Evolutionary conservation across 92 coral and sea anemone species (phyloP).

Genomic region (Siderastrea siderea): DNA sequence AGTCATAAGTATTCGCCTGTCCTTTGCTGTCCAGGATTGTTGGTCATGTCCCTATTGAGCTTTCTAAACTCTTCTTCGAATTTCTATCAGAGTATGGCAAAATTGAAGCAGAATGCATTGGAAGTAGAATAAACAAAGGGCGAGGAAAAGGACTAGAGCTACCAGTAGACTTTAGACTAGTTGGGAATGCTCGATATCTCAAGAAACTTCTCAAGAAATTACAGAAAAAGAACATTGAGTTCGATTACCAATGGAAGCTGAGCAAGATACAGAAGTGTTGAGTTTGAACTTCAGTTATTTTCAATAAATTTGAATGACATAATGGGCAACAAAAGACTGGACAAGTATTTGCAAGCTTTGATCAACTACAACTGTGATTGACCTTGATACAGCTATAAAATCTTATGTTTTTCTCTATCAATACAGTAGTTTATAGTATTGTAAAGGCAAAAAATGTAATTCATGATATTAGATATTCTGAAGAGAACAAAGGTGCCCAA

Average conservation of each 20-base stretch:
- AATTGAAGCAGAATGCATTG: slow-evolving; percentile 68
- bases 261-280: slow-evolving; percentile 55
- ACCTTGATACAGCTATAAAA: no score
- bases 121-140: slow-evolving; percentile 58
- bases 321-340: no score
- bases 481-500: no score
- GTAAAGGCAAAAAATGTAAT: no score
- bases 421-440: no score
- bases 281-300: neutral
- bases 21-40: slow-evolving; percentile 44
- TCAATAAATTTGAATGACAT: no score
- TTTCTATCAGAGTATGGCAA: slow-evolving; percentile 61
- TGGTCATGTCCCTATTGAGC: slow-evolving; percentile 67
- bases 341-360: no score
- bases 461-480: no score
- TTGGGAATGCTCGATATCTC: slow-evolving; percentile 74
- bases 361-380: no score
- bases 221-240: slow-evolving; percentile 60
- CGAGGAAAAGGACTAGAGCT: slow-evolving; percentile 66
- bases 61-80: slow-evolving; percentile 60
- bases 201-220: slow-evolving; percentile 61
- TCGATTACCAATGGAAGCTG: slow-evolving; percentile 59
- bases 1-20: slow-evolving; percentile 71
- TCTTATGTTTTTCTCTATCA: no score
- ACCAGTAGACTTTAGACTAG: slow-evolving; percentile 68